phyloP scores from a whole-genome alignment of 2,888 invertebrate species.

The Timema cristinae region DNA sequence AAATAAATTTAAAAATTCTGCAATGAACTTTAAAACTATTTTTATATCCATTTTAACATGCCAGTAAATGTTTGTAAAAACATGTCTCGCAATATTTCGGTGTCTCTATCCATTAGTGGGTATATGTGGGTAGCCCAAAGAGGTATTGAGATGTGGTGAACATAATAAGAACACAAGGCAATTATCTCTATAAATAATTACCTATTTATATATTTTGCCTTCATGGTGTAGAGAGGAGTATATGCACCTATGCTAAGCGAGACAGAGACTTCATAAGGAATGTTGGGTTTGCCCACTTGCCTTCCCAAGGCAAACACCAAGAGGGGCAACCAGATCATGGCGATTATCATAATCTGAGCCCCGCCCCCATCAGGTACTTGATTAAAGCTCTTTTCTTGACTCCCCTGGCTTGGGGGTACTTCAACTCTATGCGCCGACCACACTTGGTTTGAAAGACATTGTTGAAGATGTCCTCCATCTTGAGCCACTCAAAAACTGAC shows the following conservation, averaged over 20 bases:
- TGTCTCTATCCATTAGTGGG: not conserved
- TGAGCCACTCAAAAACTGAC: conserved; percentile 97
- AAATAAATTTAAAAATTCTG: too few species aligned
- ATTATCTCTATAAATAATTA: not conserved
- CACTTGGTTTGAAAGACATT: conserved; percentile 95
- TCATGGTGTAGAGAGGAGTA: conserved; percentile 86
- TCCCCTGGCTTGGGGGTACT: conserved; percentile 90
- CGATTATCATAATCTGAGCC: conserved; percentile 80
- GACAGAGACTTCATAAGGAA: conserved; percentile 79
- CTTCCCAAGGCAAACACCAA: conserved; percentile 93
- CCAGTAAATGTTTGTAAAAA: not conserved
- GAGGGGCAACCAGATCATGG: conserved; percentile 96
- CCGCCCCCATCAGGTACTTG: conserved; percentile 93
- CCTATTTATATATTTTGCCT: conserved; percentile 68
- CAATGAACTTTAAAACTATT: too few species aligned
- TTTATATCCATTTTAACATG: not conserved
- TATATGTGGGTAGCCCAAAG: too few species aligned
- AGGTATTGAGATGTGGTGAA: not conserved
- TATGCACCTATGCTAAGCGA: conserved; percentile 86
- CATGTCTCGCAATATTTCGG: not conserved
- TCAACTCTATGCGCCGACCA: conserved; percentile 75
- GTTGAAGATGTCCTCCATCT: conserved; percentile 99
- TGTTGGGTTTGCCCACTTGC: conserved; percentile 84
- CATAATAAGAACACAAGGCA: not conserved
- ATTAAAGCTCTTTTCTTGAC: conserved; percentile 70